phyloP scores from a whole-genome alignment of 2,113 vertebrate genomes.

The Centropristis striata region DNA sequence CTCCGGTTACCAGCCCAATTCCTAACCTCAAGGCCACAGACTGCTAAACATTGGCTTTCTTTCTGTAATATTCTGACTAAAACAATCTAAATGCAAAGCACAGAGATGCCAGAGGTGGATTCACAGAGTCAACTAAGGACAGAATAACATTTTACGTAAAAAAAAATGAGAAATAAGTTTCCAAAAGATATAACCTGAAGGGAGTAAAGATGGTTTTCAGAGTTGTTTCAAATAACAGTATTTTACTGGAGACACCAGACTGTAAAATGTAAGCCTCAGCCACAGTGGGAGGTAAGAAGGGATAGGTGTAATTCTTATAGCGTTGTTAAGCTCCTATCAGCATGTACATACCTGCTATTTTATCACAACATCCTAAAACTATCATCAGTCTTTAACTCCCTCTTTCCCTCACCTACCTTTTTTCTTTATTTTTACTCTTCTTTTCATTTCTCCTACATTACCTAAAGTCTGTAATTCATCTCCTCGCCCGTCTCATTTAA shows the following conservation, averaged over 20 bases:
- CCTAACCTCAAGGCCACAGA: no score
- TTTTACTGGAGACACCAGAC: slow-evolving; percentile 16
- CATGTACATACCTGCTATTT: slow-evolving; percentile 32
- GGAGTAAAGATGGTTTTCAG: slow-evolving; percentile 19
- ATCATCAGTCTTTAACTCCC: neutral
- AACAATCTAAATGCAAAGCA: neutral
- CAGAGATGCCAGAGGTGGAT: neutral
- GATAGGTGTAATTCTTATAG: neutral
- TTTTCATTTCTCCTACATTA: slow-evolving; percentile 27
- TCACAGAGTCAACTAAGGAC: slow-evolving; percentile 7
- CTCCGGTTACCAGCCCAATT: no score
- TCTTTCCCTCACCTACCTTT: neutral
- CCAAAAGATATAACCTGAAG: slow-evolving; percentile 5
- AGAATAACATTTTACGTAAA: neutral
- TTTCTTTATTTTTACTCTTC: slow-evolving; percentile 1
- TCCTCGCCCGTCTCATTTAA: neutral
- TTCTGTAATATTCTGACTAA: no score
- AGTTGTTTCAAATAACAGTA: slow-evolving; percentile 27
- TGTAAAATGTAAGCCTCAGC: neutral
- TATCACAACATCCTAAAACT: slow-evolving; percentile 45
- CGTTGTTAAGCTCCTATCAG: slow-evolving; percentile 5
- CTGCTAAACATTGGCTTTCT: no score
- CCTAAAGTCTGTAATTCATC: neutral
- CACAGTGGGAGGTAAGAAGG: neutral
- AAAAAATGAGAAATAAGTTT: slow-evolving; percentile 1